Percentiles rank a stretch among this genome's conserved stretches.
Evolutionary conservation across 1,140 invertebrate species (phyloP).

Genomic region (Coptotermes formosanus): DNA sequence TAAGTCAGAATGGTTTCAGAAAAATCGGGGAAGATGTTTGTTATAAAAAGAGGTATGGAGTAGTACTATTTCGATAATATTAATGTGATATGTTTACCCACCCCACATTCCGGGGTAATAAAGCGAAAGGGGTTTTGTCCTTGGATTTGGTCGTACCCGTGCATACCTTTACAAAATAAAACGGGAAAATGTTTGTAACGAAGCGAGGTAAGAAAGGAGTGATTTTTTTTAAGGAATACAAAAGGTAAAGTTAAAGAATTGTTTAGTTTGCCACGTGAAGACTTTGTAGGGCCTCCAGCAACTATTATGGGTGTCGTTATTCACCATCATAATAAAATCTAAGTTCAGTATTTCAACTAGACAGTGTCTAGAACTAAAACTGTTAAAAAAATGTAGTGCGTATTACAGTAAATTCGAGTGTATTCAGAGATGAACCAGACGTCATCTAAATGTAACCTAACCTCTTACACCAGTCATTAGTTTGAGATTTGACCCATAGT

Average conservation of each 20-base stretch:
- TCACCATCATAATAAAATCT: too few species aligned
- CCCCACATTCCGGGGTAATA: constrained; percentile 28
- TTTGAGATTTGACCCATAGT: too few species aligned
- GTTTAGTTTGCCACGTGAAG: too few species aligned
- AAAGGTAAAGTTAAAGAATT: too few species aligned
- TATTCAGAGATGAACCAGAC: too few species aligned
- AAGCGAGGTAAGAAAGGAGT: background rate
- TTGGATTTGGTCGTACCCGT: background rate
- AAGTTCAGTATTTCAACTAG: background rate
- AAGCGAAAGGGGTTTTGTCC: constrained; percentile 41
- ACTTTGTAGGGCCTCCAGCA: too few species aligned
- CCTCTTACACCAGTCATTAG: too few species aligned
- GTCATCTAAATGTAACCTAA: too few species aligned
- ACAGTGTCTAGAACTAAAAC: background rate
- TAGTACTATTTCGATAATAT: background rate
- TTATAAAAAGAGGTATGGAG: constrained; percentile 53
- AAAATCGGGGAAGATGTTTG: constrained; percentile 49
- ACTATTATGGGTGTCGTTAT: background rate
- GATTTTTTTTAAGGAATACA: background rate
- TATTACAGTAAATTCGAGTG: too few species aligned
- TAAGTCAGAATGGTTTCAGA: constrained; percentile 25
- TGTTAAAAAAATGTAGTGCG: too few species aligned
- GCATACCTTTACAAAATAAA: background rate
- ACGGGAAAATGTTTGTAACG: background rate
- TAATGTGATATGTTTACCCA: constrained; percentile 20